Evolutionary conservation across 2,888 invertebrate genomes (phyloP).

Genomic region (Phymatocera aterrima): DNA sequence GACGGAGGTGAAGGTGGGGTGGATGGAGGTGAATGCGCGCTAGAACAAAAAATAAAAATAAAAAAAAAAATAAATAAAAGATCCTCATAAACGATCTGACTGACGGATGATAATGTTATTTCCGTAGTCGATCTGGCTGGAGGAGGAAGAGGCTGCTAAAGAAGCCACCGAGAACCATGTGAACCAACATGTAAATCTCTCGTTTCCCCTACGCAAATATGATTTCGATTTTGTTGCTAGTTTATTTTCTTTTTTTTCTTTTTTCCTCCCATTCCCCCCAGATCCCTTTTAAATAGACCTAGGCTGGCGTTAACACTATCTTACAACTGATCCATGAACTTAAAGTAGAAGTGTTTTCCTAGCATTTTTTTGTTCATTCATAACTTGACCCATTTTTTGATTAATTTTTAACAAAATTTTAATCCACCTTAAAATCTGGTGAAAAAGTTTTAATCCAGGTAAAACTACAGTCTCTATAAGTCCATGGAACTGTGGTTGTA

Average conservation of each 20-base stretch:
- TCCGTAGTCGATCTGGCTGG: slow-evolving; percentile 74
- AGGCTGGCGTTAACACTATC: slow-evolving; percentile 46
- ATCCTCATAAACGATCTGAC: slow-evolving; percentile 54
- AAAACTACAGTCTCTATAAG: slow-evolving; percentile 46
- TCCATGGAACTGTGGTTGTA: slow-evolving; percentile 43
- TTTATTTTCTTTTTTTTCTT: slow-evolving; percentile 40
- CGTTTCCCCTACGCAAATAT: slow-evolving; percentile 49
- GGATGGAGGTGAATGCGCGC: background rate
- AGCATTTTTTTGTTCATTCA: background rate
- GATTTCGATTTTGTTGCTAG: slow-evolving; percentile 46
- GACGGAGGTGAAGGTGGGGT: background rate
- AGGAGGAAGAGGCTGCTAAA: slow-evolving; percentile 73
- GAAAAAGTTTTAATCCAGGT: background rate
- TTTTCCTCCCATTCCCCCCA: slow-evolving; percentile 25
- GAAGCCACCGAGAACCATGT: slow-evolving; percentile 72
- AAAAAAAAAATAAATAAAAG: background rate
- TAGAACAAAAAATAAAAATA: background rate
- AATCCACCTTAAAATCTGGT: too few relatives aligned
- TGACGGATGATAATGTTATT: slow-evolving; percentile 68
- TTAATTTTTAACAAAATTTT: background rate
- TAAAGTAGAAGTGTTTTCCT: slow-evolving; percentile 49
- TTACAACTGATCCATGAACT: slow-evolving; percentile 53
- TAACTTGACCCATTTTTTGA: background rate
- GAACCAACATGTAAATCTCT: slow-evolving; percentile 71
- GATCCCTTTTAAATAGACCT: slow-evolving; percentile 40